Conservation (phyloP, 2,888 invertebrate genomes). For the Drosophila conformis region DNA sequence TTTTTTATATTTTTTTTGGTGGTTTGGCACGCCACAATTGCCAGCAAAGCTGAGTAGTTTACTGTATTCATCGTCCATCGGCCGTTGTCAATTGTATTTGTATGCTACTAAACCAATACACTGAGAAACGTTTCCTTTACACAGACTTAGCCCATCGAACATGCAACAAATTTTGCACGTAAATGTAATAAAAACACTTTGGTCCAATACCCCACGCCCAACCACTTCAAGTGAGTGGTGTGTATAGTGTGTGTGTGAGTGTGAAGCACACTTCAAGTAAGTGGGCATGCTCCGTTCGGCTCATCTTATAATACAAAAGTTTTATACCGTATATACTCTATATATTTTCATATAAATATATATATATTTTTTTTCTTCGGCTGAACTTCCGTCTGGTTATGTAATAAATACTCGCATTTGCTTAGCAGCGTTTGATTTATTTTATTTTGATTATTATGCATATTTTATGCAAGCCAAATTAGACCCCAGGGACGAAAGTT, state of each 20-base stretch:
- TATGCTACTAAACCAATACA: constrained; percentile 73
- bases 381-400: constrained; percentile 38
- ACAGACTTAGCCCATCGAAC: constrained; percentile 59
- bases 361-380: constrained; percentile 3
- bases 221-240: constrained; percentile 53
- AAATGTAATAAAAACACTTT: constrained; percentile 83
- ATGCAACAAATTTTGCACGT: constrained; percentile 83
- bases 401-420: constrained; percentile 68
- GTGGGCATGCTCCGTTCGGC: constrained; percentile 51
- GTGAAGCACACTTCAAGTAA: constrained; percentile 57
- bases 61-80: constrained; percentile 25
- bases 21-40: constrained; percentile 52
- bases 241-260: constrained; percentile 26
- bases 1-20: constrained; percentile 20
- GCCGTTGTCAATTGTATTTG: constrained; percentile 72
- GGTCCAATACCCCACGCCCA: constrained; percentile 45
- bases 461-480: constrained; percentile 71
- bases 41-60: constrained; percentile 15
- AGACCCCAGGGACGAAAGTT: constrained; percentile 57
- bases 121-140: constrained; percentile 63
- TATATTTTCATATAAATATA: neutral
- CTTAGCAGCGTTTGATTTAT: constrained; percentile 74
- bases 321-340: neutral
- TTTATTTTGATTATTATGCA: constrained; percentile 80
- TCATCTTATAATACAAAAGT: constrained; percentile 52